phyloP scores from a whole-genome alignment of 2,888 invertebrate species.

The Sphecodes monilicornis region DNA sequence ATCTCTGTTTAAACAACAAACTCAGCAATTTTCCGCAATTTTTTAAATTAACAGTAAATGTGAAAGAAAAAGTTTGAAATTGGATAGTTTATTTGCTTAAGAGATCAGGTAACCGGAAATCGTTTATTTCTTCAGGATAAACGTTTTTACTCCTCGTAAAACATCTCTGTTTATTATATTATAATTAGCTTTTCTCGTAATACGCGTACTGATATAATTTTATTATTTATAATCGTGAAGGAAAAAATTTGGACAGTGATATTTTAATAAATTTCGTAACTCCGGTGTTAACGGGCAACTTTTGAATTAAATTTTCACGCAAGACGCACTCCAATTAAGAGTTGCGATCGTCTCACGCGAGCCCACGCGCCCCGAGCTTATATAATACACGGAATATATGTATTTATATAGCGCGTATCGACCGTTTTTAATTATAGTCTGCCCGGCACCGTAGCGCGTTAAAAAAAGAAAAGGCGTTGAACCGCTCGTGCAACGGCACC shows the following conservation, averaged over 20 bases:
- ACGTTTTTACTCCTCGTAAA: not conserved
- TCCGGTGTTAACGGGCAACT: not conserved
- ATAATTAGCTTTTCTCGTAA: not conserved
- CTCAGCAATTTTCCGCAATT: not conserved
- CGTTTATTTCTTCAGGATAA: not conserved
- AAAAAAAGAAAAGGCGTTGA: conserved; percentile 31
- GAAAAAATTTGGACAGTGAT: not conserved
- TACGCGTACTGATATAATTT: not conserved
- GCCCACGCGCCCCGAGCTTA: not conserved
- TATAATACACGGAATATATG: not conserved
- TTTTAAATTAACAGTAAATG: too few species aligned
- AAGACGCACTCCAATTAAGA: not conserved
- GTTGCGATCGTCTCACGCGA: not conserved
- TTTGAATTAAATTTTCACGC: conserved; percentile 3
- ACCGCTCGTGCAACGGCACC: conserved; percentile 9
- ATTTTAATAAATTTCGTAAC: not conserved
- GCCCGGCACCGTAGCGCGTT: not conserved
- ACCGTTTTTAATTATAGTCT: conserved; percentile 41
- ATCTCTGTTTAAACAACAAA: not conserved
- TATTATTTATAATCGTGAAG: not conserved
- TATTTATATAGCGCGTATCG: conserved; percentile 26
- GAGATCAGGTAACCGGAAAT: not conserved
- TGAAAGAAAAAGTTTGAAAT: not conserved
- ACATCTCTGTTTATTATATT: not conserved
- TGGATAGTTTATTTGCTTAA: conserved; percentile 1